phyloP scores from a whole-genome alignment of 2,888 invertebrate genomes.

The Copidosoma aretas region DNA sequence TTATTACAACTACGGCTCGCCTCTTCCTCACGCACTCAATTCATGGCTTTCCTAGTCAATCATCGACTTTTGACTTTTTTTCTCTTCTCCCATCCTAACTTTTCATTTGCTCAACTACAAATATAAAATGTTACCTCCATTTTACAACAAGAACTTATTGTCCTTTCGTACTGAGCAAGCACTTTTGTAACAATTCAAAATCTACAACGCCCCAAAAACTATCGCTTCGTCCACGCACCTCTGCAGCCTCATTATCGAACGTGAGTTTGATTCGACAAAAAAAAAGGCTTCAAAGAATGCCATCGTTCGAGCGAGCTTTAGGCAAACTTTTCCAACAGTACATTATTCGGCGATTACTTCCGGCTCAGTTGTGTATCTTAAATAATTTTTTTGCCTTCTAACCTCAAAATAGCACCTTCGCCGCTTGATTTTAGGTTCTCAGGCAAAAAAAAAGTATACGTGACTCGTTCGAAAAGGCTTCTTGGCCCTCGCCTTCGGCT shows the following conservation, averaged over 20 bases:
- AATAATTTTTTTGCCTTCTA: too few species aligned
- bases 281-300: constrained; percentile 3
- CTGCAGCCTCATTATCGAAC: constrained; percentile 21
- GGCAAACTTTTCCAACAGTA: not conserved
- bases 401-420: too few species aligned
- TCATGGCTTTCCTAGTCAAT: too few species aligned
- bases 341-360: not conserved
- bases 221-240: constrained; percentile 4
- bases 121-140: not conserved
- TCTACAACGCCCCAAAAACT: not conserved
- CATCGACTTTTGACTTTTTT: too few species aligned
- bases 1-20: too few species aligned
- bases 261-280: constrained; percentile 27
- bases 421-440: too few species aligned
- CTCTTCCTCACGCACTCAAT: too few species aligned
- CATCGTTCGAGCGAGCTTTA: constrained; percentile 11
- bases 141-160: constrained; percentile 20
- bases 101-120: too few species aligned
- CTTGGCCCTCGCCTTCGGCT: too few species aligned
- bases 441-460: too few species aligned
- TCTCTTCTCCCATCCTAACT: too few species aligned
- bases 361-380: not conserved
- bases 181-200: constrained; percentile 14
- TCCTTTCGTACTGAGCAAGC: constrained; percentile 9
- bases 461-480: too few species aligned